These are phyloP conservation scores for Callocephalon fimbriatum DNA, from an alignment of 2,113 vertebrate genomes.

Conservation along the genomic window DNA sequence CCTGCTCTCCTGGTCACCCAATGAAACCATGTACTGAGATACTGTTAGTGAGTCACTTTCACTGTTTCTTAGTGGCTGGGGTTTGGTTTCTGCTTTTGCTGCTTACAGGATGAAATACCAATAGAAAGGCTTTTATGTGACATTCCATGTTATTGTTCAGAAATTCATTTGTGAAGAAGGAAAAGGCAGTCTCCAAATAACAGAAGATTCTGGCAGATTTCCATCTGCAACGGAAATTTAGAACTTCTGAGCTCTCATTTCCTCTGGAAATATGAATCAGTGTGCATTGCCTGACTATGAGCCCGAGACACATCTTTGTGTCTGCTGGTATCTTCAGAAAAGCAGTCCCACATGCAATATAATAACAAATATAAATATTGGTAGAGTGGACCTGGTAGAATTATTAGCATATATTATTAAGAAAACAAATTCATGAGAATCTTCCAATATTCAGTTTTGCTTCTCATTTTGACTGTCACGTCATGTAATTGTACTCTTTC, in stretches of 20 bases:
- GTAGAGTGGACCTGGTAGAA: background rate
- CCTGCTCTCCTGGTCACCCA: background rate
- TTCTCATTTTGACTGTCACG: background rate
- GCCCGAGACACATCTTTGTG: background rate
- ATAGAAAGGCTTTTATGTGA: constrained; percentile 43
- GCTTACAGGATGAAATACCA: constrained; percentile 11
- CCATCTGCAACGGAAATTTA: constrained; percentile 12
- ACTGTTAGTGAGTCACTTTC: background rate
- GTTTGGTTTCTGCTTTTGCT: constrained; percentile 16
- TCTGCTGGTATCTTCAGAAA: background rate
- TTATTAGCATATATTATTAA: background rate
- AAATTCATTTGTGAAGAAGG: constrained; percentile 49
- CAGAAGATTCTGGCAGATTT: background rate
- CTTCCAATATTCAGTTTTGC: background rate
- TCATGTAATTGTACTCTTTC: background rate
- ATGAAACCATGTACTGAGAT: background rate
- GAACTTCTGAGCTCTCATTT: constrained; percentile 10
- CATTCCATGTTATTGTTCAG: constrained; percentile 47
- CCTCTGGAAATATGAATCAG: constrained; percentile 49
- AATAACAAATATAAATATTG: background rate
- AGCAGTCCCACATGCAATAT: background rate
- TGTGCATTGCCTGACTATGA: background rate
- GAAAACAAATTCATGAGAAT: background rate
- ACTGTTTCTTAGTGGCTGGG: background rate
- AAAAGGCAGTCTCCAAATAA: constrained; percentile 45